Percentiles rank a stretch among this genome's conserved stretches.
Evolutionary conservation across 2,888 invertebrate species (phyloP).

Genomic region (Catocala nupta): DNA sequence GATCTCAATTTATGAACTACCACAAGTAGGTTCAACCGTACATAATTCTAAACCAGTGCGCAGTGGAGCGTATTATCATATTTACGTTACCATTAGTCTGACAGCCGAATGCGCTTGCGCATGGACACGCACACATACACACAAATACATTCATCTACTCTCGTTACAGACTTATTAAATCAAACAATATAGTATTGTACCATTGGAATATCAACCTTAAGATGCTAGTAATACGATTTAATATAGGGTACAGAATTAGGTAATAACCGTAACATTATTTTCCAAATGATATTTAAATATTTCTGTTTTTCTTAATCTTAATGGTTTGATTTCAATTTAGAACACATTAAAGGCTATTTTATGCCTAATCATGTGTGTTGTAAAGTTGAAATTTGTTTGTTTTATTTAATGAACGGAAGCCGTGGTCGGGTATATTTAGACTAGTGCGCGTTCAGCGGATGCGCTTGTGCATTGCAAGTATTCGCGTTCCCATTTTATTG

Average conservation of each 20-base stretch:
- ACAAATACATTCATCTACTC: constrained; percentile 64
- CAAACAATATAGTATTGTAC: constrained; percentile 31
- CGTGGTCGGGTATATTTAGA: constrained; percentile 54
- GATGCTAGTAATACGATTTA: constrained; percentile 2
- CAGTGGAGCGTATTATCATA: constrained; percentile 50
- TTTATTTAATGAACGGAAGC: constrained; percentile 42
- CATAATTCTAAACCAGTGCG: constrained; percentile 27
- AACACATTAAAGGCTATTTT: constrained; percentile 16
- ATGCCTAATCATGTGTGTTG: not conserved
- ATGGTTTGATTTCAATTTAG: constrained; percentile 42
- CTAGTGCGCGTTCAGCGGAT: constrained; percentile 45
- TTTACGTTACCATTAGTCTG: constrained; percentile 56
- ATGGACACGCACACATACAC: constrained; percentile 48
- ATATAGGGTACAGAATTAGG: constrained; percentile 13
- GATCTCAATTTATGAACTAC: constrained; percentile 23
- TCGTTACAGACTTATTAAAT: constrained; percentile 40
- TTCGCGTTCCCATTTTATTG: constrained; percentile 52
- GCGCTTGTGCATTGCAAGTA: constrained; percentile 48
- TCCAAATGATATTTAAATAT: constrained; percentile 48
- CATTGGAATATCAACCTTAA: constrained; percentile 14
- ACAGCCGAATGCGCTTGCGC: constrained; percentile 56
- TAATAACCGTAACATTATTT: constrained; percentile 42
- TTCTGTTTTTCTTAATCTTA: constrained; percentile 38
- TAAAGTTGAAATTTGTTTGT: constrained; percentile 37
- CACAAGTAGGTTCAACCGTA: constrained; percentile 22